These are phyloP conservation scores for Ischnus inquisitorius DNA, from an alignment of 2,888 invertebrate species.

Conservation along the genomic window DNA sequence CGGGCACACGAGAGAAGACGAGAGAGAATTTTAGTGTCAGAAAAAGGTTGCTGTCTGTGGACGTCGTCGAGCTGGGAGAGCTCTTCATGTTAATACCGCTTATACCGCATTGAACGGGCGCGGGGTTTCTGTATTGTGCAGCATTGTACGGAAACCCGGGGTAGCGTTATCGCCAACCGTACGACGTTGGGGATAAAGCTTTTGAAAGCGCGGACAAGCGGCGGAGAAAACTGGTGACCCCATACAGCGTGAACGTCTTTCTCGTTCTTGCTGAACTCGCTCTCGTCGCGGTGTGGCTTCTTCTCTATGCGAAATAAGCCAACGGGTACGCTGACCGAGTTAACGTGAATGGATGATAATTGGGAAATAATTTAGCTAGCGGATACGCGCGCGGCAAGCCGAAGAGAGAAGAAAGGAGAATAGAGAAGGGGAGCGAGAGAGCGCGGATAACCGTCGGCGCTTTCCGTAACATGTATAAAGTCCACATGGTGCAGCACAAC, in stretches of 20 bases:
- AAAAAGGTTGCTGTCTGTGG: neutral
- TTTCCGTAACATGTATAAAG: conserved; percentile 36
- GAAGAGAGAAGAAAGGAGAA: conserved; percentile 12
- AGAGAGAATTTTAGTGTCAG: neutral
- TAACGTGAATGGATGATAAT: conserved; percentile 57
- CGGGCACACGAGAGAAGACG: neutral
- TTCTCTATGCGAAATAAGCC: conserved; percentile 26
- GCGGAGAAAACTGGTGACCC: conserved; percentile 16
- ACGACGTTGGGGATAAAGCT: conserved; percentile 27
- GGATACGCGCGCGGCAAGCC: conserved; percentile 10
- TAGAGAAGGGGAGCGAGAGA: conserved; percentile 14
- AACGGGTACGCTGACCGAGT: conserved; percentile 36
- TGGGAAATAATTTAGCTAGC: conserved; percentile 53
- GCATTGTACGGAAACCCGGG: neutral
- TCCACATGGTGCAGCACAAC: conserved; percentile 42
- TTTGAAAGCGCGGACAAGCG: conserved; percentile 4
- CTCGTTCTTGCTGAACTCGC: neutral
- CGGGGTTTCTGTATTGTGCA: conserved; percentile 2
- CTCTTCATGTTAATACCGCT: conserved; percentile 2
- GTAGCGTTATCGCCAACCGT: neutral
- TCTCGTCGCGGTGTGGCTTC: neutral
- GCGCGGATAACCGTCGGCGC: neutral
- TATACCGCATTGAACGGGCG: neutral
- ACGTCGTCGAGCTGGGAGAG: conserved; percentile 5
- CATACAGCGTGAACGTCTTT: neutral